Base-by-base conservation (phyloP, 1,140 invertebrate genomes). In the Cryptotermes secundus region DNA sequence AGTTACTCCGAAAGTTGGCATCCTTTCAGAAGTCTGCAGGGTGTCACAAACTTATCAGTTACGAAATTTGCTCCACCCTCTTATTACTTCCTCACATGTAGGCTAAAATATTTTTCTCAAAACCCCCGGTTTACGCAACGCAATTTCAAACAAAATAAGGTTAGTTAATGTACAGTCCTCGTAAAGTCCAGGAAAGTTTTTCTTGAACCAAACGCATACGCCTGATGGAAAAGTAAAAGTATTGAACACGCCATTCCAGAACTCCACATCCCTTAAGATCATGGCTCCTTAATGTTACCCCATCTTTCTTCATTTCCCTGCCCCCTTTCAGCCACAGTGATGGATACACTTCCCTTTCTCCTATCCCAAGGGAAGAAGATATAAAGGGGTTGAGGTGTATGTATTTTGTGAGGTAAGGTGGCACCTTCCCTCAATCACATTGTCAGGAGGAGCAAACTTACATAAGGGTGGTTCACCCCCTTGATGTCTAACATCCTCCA, bases 221-320 rank as follows among this genome's bases (percentile, higher is more conserved):
- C 6, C 6, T 72, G 59, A 72, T 31, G 59, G n/a, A 72, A 72
- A 72, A 59, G 53, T 22, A 59, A 59, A 19, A 72, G n/a, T 31
- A 72, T 31, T 72, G 59, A 72, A 72, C 26, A 31, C 26, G 59
- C 59, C 59, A 72, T 72, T 72, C 31, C n/a, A 72, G 59, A 31
- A 72, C 59, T 26, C 59, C 59, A 72, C 31, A 72, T 31, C 59
- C 59, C 26, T 31, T 72, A 72, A 72, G 59, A 72, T 72, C 59
- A 72, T 72, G 59, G 59, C n/a, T 31, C 26, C n/a, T 31, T 72
- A 72, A 72, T 72, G 59, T 72, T 72, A 72, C 59, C 7, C 59
- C 59, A 72, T 72, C 59, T 72, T 72, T 72, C 59, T 72, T 72
- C 59, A 72, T 72, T 72, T 31, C n/a, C n/a, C n/a, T 31, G 26